A percentile compares a stretch with the other conserved stretches of the same genome.
These are phyloP conservation scores for Acropora tenuis DNA, from an alignment of 64 coral and sea anemone genomes.

Conservation along the genomic window DNA sequence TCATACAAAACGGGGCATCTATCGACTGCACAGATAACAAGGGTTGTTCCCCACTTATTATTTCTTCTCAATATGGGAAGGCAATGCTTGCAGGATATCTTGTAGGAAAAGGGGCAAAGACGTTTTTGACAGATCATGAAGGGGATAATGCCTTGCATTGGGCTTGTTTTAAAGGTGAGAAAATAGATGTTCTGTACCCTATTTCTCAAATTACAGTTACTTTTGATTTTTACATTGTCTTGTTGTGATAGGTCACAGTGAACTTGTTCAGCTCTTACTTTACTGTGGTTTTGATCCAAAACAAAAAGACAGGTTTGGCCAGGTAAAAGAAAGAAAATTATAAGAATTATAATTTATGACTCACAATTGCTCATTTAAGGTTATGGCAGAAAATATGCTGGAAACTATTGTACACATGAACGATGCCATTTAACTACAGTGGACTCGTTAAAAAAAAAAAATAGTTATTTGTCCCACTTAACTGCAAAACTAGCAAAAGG, in stretches of 20 bases:
- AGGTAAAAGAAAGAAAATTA: conserved; percentile 56
- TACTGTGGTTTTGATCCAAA: conserved; percentile 96
- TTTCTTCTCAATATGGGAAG: conserved; percentile 88
- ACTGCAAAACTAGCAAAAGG: too few species aligned
- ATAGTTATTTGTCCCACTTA: too few species aligned
- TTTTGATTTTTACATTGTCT: not conserved
- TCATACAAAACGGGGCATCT: conserved; percentile 89
- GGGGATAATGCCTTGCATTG: conserved; percentile 95
- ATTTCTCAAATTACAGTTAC: too few species aligned
- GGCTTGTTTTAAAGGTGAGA: conserved; percentile 96
- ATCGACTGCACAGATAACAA: conserved; percentile 89
- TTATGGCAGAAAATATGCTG: too few species aligned
- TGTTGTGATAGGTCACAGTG: conserved; percentile 76
- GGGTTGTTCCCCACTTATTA: conserved; percentile 94
- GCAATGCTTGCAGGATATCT: conserved; percentile 92
- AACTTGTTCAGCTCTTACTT: conserved; percentile 88
- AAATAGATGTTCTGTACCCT: not conserved
- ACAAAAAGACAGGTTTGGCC: conserved; percentile 97
- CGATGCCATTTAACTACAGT: too few species aligned
- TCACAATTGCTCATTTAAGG: too few species aligned
- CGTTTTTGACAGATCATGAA: conserved; percentile 78
- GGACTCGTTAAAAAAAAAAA: too few species aligned
- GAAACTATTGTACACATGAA: too few species aligned
- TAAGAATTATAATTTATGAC: too few species aligned
- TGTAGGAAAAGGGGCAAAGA: conserved; percentile 96